Base-by-base conservation (phyloP, 1,140 invertebrate genomes). In the Gryllus bimaculatus region DNA sequence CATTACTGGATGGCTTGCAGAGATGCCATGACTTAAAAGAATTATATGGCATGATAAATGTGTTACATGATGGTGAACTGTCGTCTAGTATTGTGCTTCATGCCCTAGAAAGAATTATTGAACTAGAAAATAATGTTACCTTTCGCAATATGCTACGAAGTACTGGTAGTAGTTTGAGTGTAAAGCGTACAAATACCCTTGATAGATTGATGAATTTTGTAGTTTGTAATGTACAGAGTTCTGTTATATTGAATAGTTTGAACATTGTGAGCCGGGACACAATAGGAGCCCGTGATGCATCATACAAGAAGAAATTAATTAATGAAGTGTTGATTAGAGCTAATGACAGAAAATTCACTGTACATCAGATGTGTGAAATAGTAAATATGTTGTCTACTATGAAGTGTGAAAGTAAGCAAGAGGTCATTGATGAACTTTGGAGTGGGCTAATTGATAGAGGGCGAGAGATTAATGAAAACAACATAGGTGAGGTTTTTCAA, bases 391-490 rank as follows among this genome's bases (percentile, higher is more conserved):
- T 89, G 85, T 83, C 85, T 85, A 78, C 84, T 82, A 88, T 85
- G 79, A 83, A 83, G 78, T 84, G 88, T 81, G 54, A 84, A 8
- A 87, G 86, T 77, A 89, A 88, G 84, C 83, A 83, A 76, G 85
- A 88, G 48, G 85, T 85, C 15, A 86, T 92, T 76, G 91, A 93
- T 80, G 89, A 89, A 83, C 82, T 93, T n/a, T 94, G 92, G 92
- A 84, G 90, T 81, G 91, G 91, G 48, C 88, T 94, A 78, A 85
- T 88, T 49, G 88, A 88, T 10, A 88, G 87, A 80, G 87, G 90
- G 79, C 83, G 86, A 21, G 87, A 91, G 18, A 91, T 93, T 20
- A 85, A 89, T 83, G 87, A 87, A 79, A 83, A 84, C 13, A 90
- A 91, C 84, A 86, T 93, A 77, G 83, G 89, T 7, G 81, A 87